These are phyloP conservation scores for Seira ritae DNA, from an alignment of 2,888 invertebrate species.

Conservation along the genomic window DNA sequence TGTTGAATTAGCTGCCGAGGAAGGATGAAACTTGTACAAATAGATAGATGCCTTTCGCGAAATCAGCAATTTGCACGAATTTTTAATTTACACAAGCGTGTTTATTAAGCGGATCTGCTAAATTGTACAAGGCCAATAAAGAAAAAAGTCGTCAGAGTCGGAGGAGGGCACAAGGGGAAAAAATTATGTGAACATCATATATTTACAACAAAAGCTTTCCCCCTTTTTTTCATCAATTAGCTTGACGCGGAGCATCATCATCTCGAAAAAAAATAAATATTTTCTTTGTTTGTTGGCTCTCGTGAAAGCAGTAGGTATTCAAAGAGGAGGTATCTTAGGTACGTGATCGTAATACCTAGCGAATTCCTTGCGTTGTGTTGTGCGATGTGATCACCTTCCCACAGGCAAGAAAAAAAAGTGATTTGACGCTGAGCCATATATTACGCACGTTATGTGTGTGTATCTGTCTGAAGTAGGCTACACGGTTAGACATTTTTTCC, in stretches of 20 bases:
- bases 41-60: too few species aligned
- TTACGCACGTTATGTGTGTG: conserved; percentile 48
- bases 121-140: conserved; percentile 53
- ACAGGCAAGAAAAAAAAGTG: conserved; percentile 30
- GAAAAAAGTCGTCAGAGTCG: conserved; percentile 32
- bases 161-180: conserved; percentile 32
- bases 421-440: conserved; percentile 36
- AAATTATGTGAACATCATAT: conserved; percentile 20
- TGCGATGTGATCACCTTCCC: conserved; percentile 38
- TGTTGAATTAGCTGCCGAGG: too few species aligned
- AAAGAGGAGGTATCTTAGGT: not conserved
- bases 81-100: conserved; percentile 52
- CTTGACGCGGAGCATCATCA: not conserved
- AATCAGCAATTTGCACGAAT: conserved; percentile 55
- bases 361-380: conserved; percentile 30
- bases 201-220: not conserved
- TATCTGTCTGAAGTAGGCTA: conserved; percentile 19
- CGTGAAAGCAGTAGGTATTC: conserved; percentile 65
- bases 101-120: conserved; percentile 25
- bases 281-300: not conserved
- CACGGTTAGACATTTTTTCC: not conserved
- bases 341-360: conserved; percentile 25
- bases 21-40: too few species aligned
- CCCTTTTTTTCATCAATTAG: not conserved
- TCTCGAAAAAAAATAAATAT: not conserved